Evolutionary conservation across 2,113 vertebrate species (phyloP).

Genomic region (Equus przewalskii): DNA sequence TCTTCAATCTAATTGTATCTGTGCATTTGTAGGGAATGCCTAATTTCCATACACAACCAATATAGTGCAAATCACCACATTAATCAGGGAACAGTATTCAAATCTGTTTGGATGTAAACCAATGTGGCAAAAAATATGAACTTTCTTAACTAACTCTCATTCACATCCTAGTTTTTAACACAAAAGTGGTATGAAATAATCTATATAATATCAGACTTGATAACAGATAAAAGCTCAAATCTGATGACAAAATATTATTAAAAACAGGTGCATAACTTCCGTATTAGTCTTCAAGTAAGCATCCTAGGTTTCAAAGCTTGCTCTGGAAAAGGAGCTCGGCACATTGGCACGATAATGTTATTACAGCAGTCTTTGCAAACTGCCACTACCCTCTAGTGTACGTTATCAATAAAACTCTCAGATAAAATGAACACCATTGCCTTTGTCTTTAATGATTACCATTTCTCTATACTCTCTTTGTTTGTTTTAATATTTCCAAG

Average conservation of each 20-base stretch:
- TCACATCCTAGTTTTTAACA: background rate
- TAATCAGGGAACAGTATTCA: constrained; percentile 31
- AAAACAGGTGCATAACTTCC: background rate
- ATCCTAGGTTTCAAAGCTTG: constrained; percentile 7
- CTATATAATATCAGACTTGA: background rate
- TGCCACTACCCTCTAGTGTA: constrained; percentile 49
- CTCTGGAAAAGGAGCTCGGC: background rate
- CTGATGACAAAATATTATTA: background rate
- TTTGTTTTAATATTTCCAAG: constrained; percentile 71
- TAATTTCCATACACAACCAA: background rate
- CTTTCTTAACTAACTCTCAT: background rate
- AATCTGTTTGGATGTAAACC: background rate
- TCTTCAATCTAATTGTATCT: constrained; percentile 1
- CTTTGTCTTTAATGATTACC: constrained; percentile 50
- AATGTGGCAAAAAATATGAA: background rate
- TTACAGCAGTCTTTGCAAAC: constrained; percentile 45
- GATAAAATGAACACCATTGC: constrained; percentile 55
- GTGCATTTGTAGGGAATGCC: background rate
- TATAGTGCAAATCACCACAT: background rate
- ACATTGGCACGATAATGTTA: constrained; percentile 6
- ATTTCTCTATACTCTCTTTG: constrained; percentile 34
- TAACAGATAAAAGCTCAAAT: background rate
- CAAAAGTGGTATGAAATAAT: background rate
- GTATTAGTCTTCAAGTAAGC: background rate
- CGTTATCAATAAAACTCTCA: constrained; percentile 65